These are phyloP conservation scores for Anoura caudifer DNA, from an alignment of 2,113 vertebrate genomes.

Conservation along the genomic window DNA sequence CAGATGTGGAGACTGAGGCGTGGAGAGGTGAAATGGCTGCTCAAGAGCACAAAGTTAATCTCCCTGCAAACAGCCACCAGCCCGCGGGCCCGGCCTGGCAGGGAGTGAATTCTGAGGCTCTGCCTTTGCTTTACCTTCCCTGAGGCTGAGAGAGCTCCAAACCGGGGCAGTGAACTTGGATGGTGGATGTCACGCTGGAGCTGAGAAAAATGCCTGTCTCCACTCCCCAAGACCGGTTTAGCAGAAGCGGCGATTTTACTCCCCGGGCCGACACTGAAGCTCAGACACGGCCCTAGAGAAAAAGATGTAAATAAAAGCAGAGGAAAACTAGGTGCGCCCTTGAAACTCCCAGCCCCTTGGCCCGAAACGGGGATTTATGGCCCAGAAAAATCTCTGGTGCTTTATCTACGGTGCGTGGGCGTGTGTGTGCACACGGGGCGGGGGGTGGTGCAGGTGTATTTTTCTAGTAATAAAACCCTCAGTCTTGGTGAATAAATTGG, in stretches of 20 bases:
- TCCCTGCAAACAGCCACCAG: not conserved
- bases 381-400: conserved; percentile 22
- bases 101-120: fast-evolving
- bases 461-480: conserved; percentile 78
- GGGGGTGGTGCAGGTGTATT: conserved; percentile 60
- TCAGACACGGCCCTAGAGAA: not conserved
- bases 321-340: conserved; percentile 49
- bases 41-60: not conserved
- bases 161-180: fast-evolving
- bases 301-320: not conserved
- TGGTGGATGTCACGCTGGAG: fast-evolving
- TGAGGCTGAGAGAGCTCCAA: fast-evolving
- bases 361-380: conserved; percentile 57
- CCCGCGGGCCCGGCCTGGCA: not conserved
- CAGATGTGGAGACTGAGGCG: not conserved
- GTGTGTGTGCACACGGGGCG: fast-evolving
- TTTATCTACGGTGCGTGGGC: conserved; percentile 45
- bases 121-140: not conserved
- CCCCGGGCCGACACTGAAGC: not conserved
- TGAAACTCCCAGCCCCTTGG: conserved; percentile 41
- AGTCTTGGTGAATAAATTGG: conserved; percentile 73
- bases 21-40: not conserved
- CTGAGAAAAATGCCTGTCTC: fast-evolving
- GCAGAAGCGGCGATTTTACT: not conserved
- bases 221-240: not conserved